phyloP scores from a whole-genome alignment of 2,888 invertebrate genomes.

The Acanthosepion lycidas region DNA sequence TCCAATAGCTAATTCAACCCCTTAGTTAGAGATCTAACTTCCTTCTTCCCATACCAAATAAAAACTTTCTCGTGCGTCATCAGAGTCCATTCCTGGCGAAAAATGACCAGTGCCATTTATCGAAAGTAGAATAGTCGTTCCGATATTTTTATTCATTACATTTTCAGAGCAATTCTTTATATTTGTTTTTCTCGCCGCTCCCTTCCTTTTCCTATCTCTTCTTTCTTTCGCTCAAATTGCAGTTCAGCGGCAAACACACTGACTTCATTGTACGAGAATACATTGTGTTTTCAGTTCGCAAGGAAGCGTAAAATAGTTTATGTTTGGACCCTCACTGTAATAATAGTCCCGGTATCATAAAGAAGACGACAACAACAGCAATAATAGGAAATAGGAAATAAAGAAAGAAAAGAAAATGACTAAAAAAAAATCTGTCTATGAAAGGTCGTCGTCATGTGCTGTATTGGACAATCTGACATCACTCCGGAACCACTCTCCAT shows the following conservation, averaged over 20 bases:
- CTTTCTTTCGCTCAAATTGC: too few species aligned
- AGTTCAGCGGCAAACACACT: not conserved
- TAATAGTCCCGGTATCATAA: not conserved
- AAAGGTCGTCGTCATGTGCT: not conserved
- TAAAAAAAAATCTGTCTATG: not conserved
- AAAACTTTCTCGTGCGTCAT: not conserved
- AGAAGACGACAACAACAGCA: not conserved
- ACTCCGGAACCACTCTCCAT: not conserved
- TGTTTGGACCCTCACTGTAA: not conserved
- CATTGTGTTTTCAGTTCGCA: not conserved
- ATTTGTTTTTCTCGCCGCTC: not conserved
- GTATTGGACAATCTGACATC: slow-evolving; percentile 13
- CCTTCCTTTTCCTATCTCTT: too few species aligned
- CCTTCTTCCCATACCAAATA: not conserved
- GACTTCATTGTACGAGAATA: not conserved
- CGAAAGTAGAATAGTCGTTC: not conserved
- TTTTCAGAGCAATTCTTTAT: not conserved
- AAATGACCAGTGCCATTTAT: slow-evolving; percentile 8
- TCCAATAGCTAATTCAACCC: not conserved
- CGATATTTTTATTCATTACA: not conserved
- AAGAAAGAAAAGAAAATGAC: not conserved
- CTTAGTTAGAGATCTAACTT: not conserved
- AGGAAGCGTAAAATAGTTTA: not conserved
- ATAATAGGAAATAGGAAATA: not conserved
- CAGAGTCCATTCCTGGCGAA: not conserved